Conservation (phyloP, 2,888 invertebrate species). For the Artemia sinica region DNA sequence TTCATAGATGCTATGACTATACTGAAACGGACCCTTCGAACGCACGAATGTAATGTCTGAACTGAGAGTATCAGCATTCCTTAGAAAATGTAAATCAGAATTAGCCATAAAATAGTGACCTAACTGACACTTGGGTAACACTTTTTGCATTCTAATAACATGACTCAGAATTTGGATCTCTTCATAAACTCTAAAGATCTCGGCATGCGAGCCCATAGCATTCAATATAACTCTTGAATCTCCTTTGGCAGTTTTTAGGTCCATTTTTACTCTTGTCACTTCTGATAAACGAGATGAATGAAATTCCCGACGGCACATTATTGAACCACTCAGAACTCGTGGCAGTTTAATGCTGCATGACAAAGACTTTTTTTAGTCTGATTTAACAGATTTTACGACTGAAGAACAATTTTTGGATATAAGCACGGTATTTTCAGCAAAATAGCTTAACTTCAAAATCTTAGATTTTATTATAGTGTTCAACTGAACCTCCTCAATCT, state of each 20-base stretch:
- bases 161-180: neutral
- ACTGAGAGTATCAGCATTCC: no score
- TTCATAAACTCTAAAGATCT: conserved; percentile 2
- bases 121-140: neutral
- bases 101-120: neutral
- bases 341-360: neutral
- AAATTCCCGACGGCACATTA: neutral
- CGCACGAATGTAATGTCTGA: no score
- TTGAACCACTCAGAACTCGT: neutral
- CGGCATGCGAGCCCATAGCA: neutral
- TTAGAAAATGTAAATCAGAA: neutral
- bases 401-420: neutral
- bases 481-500: no score
- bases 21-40: no score
- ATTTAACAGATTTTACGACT: neutral
- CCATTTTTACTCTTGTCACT: neutral
- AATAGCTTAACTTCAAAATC: no score
- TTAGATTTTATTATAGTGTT: no score
- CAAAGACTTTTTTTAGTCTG: neutral
- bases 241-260: neutral
- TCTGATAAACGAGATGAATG: neutral
- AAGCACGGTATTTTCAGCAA: no score
- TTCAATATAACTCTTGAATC: neutral
- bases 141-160: neutral
- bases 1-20: no score